phyloP scores from a whole-genome alignment of 2,113 vertebrate species.

The Ctenomys sociabilis region DNA sequence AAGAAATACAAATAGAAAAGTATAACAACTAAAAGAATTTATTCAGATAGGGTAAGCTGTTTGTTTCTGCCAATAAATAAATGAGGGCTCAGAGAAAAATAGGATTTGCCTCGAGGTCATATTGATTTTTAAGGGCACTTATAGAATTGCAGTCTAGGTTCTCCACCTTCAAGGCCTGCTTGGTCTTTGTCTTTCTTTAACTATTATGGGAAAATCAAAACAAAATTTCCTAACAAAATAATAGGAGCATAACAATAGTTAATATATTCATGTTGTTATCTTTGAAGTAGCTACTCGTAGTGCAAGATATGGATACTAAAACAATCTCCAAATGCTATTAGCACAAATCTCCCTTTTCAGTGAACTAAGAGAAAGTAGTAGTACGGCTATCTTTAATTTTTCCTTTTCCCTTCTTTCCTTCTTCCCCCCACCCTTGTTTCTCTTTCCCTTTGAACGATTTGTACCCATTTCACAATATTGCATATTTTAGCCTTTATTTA shows the following conservation, averaged over 20 bases:
- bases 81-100: conserved; percentile 12
- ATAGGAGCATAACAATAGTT: background rate
- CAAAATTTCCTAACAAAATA: background rate
- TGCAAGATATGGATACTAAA: background rate
- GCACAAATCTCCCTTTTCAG: background rate
- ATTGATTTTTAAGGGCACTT: background rate
- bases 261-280: background rate
- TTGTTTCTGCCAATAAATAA: conserved; percentile 19
- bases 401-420: background rate
- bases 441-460: background rate
- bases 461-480: background rate
- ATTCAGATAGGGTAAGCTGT: too few species aligned
- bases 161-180: background rate
- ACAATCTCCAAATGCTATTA: background rate
- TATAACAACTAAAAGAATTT: too few species aligned
- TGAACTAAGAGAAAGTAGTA: background rate
- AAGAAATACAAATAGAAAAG: too few species aligned
- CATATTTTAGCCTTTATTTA: background rate
- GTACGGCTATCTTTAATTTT: background rate
- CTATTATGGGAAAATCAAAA: background rate
- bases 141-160: background rate
- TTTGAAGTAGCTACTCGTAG: background rate
- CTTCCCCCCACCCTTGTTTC: background rate
- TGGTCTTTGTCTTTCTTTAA: background rate
- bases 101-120: background rate